phyloP scores from a whole-genome alignment of 2,888 invertebrate genomes.

The Eurytoma californica region DNA sequence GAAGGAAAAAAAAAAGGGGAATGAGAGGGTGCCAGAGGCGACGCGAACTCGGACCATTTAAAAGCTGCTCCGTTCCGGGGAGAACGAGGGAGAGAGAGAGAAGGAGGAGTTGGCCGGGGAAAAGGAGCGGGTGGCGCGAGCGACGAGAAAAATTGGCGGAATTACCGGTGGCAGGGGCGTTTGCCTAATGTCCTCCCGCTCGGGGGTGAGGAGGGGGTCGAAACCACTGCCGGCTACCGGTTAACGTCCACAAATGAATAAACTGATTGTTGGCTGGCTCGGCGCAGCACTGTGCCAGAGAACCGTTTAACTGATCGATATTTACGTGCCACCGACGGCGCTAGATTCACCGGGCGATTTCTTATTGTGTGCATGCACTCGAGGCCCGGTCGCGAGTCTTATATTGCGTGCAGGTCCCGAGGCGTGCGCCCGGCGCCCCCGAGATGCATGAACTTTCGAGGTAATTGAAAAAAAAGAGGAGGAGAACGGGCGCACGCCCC shows the following conservation, averaged over 20 bases:
- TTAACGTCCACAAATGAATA: slow-evolving; percentile 42
- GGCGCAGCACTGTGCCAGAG: background rate
- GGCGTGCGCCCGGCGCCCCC: background rate
- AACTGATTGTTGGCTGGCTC: slow-evolving; percentile 43
- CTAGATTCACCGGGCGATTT: slow-evolving; percentile 28
- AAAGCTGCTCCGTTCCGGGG: slow-evolving; percentile 1
- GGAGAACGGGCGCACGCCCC: background rate
- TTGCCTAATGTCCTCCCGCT: slow-evolving; percentile 42
- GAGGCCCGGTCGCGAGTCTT: background rate
- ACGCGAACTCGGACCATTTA: slow-evolving; percentile 10
- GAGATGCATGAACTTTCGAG: slow-evolving; percentile 27
- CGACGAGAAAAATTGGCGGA: slow-evolving; percentile 38
- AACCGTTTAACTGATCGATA: slow-evolving; percentile 41
- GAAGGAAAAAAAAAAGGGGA: background rate
- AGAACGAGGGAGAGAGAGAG: background rate
- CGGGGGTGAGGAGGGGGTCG: background rate
- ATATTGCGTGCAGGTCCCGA: background rate
- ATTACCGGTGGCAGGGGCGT: slow-evolving; percentile 35
- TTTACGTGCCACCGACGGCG: background rate
- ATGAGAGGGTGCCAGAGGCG: background rate
- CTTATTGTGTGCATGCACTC: slow-evolving; percentile 6
- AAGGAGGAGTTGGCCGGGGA: background rate
- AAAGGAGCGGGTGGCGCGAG: background rate
- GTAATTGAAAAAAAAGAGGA: slow-evolving; percentile 34
- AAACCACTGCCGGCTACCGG: slow-evolving; percentile 34